Evolutionary conservation across 35 echinoderm and acorn worm species (phyloP), one percentile per base, ranked within the genome.

Genomic region (Patiria miniata): DNA sequence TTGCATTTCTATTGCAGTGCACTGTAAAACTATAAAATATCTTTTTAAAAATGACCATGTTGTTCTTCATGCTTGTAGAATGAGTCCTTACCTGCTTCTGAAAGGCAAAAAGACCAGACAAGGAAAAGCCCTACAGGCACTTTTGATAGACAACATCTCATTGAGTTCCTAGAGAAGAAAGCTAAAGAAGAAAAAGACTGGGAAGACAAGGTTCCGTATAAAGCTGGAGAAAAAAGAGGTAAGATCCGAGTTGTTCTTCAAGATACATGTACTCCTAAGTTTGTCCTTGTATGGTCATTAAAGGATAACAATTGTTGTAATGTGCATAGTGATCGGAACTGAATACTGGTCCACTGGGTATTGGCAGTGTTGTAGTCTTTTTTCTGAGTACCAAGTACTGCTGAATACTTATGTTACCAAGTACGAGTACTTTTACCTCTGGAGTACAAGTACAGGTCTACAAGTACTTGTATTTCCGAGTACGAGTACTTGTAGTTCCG

Each of bases 201-300:
- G 90, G 94, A 96, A 1, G 94, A 96, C 40, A 83, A 89, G 52
- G 94, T 96, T 52, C 94, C 90, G 2, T 96, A 83, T 39, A 86
- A 88, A 61, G 28, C 82, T 52, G 94, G 94, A 18, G 86, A 96
- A 73, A 96, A 96, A 79, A 92, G 94, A 96, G 94, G 94, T 96
- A 77, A 87, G 82, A 57, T n/a, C n/a, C n/a, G n/a, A n/a, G n/a
- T n/a, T n/a, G 39, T 6, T 79, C 26, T 34, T 7, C 39, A 79
- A 37, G 73, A 18, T 36, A 79, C 7, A 7, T 40, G 39, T 79
- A 5, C 19, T 37, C 26, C 9, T 39, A 40, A 40, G 18, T 9
- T 8, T 15, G 12, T 15, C 15, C 34, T 17, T 0, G 18, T 16
- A 78, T 78, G 73, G 18, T 17, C 73, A 78, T 78, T 78, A 16